Conservation (phyloP, 2,797 vertebrate genomes). For the Pachyuromys duprasi region DNA sequence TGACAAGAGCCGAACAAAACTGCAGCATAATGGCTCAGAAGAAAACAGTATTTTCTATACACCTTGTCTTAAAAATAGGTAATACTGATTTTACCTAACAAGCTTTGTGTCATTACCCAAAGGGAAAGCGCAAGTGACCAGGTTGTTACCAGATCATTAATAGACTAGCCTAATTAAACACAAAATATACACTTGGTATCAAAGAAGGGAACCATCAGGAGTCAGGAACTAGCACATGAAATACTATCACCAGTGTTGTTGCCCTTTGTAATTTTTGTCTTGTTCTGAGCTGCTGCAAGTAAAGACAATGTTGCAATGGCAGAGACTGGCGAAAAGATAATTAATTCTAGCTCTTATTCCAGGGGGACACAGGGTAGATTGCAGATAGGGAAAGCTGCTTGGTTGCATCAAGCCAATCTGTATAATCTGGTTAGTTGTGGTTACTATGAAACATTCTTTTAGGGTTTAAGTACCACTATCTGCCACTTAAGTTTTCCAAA, state of each 20-base stretch:
- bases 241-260: neutral
- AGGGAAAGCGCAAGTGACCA: neutral
- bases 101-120: neutral
- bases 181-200: neutral
- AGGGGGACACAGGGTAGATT: neutral
- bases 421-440: neutral
- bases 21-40: neutral
- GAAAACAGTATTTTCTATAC: neutral
- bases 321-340: slow-evolving; percentile 21
- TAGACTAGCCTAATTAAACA: neutral
- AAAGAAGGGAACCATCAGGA: neutral
- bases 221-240: neutral
- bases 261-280: neutral
- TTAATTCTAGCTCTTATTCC: slow-evolving; percentile 29
- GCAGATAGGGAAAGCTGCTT: neutral
- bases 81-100: neutral
- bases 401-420: neutral
- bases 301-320: neutral
- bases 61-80: neutral
- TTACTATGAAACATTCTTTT: neutral
- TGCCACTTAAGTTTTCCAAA: slow-evolving; percentile 13
- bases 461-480: neutral
- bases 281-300: slow-evolving; percentile 11
- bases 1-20: neutral
- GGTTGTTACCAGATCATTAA: neutral